Evolutionary conservation across 2,113 vertebrate species (phyloP), one percentile per base, ranked within the genome.

Genomic region (Myxocyprinus asiaticus): DNA sequence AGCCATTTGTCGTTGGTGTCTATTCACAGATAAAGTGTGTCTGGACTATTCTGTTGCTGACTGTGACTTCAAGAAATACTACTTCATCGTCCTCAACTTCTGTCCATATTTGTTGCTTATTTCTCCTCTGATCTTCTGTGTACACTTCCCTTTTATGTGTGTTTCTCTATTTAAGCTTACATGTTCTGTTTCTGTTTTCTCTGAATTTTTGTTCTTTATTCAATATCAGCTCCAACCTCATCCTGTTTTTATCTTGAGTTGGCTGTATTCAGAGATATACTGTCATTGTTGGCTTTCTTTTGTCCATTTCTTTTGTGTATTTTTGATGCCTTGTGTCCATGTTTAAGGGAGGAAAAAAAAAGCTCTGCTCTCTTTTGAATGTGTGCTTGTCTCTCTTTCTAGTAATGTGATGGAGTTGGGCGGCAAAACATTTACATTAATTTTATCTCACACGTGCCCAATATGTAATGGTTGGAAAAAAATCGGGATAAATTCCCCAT

Each of bases 11-110:
- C 17, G 50, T 61, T 50, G 17, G 56, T 83, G 47, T 83, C 78
- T 89, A 11, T 81, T 88, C 84, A 14, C 86, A 91, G 89, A 83
- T 91, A 79, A 90, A 77, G 50, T 44, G 47, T 53, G 12, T 79
- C 86, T 81, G 70, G 88, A 83, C 59, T 77, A 12, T 78, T n/a
- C 70, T 62, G 76, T 72, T 61, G 47, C 85, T 77, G 69, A 17
- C 65, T 75, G 67, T 76, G 67, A 74, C 70, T 83, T 84, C 82
- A 80, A 77, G 80, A 84, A 78, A 67, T 53, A 58, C 65, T 22
- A 7, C 48, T 70, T 61, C 65, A 11, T 74, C 65, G 68, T 51
- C 68, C 81, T 55, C 72, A 53, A 66, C 76, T 56, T 56, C 56
- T 80, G 44, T 83, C 42, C 71, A 67, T 72, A 58, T 82, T 45